Evolutionary conservation across 2,113 vertebrate genomes (phyloP).

Genomic region (Corydoras maculifer): DNA sequence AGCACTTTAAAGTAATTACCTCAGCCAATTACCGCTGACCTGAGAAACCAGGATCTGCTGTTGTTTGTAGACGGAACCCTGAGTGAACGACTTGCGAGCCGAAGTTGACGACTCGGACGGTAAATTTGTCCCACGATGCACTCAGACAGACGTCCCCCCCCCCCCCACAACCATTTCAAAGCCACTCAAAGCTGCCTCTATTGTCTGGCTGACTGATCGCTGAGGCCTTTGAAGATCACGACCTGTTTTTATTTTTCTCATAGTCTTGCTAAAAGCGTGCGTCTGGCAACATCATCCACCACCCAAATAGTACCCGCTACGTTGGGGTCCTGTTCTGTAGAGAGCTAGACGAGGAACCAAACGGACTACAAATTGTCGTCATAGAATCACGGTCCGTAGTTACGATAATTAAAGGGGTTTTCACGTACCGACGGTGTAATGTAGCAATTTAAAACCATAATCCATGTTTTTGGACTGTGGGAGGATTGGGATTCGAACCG

Average conservation of each 20-base stretch:
- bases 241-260: background rate
- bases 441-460: too few species aligned
- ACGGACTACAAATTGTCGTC: too few species aligned
- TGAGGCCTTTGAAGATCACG: slow-evolving; percentile 8
- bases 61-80: slow-evolving; percentile 49
- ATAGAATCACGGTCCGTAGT: too few species aligned
- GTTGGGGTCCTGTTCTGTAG: too few species aligned
- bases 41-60: slow-evolving; percentile 46
- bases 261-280: slow-evolving; percentile 1
- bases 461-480: too few species aligned
- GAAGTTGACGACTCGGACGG: slow-evolving; percentile 60
- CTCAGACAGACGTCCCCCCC: slow-evolving; percentile 1
- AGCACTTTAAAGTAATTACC: slow-evolving; percentile 44
- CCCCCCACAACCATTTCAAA: slow-evolving; percentile 8
- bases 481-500: too few species aligned
- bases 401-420: too few species aligned
- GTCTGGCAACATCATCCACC: too few species aligned
- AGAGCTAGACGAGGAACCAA: too few species aligned
- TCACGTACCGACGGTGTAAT: too few species aligned
- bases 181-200: background rate
- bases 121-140: slow-evolving; percentile 56
- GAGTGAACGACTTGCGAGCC: slow-evolving; percentile 50
- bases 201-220: slow-evolving; percentile 16
- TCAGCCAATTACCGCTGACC: slow-evolving; percentile 42
- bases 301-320: too few species aligned